Conservation (phyloP, 2,888 invertebrate genomes). For the Lacanobia oleracea region DNA sequence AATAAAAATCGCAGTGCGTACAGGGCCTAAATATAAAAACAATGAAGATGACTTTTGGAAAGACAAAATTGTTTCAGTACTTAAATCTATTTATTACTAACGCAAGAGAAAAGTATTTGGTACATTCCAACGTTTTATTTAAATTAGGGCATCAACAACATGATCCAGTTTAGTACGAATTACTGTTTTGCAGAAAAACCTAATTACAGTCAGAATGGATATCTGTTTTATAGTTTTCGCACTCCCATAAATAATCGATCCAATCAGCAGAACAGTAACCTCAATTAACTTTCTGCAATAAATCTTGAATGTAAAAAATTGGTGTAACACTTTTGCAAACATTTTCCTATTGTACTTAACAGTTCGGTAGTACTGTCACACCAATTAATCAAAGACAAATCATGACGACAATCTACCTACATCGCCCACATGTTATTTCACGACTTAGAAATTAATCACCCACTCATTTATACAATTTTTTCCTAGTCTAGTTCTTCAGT, state of each 20-base stretch:
- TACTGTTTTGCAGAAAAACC: slow-evolving; percentile 1
- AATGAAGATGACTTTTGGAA: neutral
- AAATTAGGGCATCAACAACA: slow-evolving; percentile 6
- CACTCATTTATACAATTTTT: neutral
- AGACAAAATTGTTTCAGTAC: neutral
- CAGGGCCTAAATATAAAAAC: too few species aligned
- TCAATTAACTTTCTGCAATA: slow-evolving; percentile 2
- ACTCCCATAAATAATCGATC: neutral
- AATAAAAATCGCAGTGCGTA: too few species aligned
- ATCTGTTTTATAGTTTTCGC: slow-evolving; percentile 15
- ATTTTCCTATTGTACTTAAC: neutral
- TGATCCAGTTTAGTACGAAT: slow-evolving; percentile 14
- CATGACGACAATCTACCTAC: too few species aligned
- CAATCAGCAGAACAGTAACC: slow-evolving; percentile 14
- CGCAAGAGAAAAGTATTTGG: neutral
- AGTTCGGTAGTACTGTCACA: neutral
- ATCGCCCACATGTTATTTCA: slow-evolving; percentile 8
- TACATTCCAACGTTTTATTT: neutral
- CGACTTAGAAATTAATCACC: slow-evolving; percentile 6
- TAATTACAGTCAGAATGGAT: slow-evolving; percentile 9
- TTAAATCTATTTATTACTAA: slow-evolving; percentile 1
- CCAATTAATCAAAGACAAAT: slow-evolving; percentile 24
- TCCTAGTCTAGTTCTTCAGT: neutral
- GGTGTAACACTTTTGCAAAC: neutral
- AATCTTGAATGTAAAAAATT: neutral